Percentiles rank a stretch among this genome's conserved stretches.
phyloP scores from a whole-genome alignment of 2,888 invertebrate genomes.

The Fragum fragum region DNA sequence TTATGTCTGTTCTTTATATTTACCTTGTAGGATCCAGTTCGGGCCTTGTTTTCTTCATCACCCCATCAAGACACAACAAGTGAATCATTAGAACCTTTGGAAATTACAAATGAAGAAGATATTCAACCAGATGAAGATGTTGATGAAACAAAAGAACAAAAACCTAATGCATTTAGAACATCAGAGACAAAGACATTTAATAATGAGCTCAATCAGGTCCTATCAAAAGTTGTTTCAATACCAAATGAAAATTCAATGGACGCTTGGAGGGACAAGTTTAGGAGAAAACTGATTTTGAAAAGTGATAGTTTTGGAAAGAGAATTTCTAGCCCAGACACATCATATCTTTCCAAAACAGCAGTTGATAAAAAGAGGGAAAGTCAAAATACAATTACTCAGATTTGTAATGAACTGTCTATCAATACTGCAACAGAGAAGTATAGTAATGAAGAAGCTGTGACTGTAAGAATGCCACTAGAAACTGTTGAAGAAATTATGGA shows the following conservation, averaged over 20 bases:
- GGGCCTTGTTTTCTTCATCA: constrained; percentile 73
- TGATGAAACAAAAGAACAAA: neutral
- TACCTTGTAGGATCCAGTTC: constrained; percentile 66
- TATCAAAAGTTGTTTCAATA: neutral
- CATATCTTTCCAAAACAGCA: neutral
- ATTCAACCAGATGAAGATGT: neutral
- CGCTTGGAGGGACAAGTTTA: constrained; percentile 47
- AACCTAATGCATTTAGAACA: too few relatives aligned
- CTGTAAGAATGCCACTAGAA: neutral
- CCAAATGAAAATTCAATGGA: constrained; percentile 29
- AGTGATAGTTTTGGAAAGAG: constrained; percentile 29
- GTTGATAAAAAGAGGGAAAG: too few relatives aligned
- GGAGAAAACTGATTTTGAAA: constrained; percentile 31
- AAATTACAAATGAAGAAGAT: constrained; percentile 63
- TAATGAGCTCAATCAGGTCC: too few relatives aligned
- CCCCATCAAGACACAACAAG: constrained; percentile 47
- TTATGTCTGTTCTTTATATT: too few relatives aligned
- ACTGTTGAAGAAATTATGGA: neutral
- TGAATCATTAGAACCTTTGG: constrained; percentile 54
- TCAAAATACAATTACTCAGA: too few relatives aligned
- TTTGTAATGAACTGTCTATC: neutral
- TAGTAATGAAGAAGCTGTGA: too few relatives aligned
- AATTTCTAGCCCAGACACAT: neutral
- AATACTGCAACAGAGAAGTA: neutral
- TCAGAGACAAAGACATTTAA: too few relatives aligned